Evolutionary conservation across 1,140 invertebrate species (phyloP), one percentile per base, ranked within the genome.

Genomic region (Polyergus mexicanus): DNA sequence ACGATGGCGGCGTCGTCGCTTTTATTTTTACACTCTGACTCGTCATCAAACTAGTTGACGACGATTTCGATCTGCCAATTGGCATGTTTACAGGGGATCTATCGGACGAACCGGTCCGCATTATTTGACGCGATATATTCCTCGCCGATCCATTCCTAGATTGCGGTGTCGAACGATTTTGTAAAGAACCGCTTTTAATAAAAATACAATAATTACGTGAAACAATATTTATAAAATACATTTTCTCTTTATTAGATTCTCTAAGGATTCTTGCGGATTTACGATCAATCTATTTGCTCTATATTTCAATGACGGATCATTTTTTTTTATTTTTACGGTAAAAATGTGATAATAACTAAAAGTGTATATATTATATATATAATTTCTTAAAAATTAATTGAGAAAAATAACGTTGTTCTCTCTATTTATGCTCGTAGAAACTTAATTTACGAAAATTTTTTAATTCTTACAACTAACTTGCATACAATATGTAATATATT

Each of bases 21-120:
- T 92, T 93, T 94, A 95, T 95, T 95, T 95, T 95, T 92, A 89
- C 83, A 90, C 91, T 88, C 74, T 91, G 92, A 94, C 86, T 95
- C 93, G 94, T 92, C 94, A 93, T 72, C 85, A 93, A 93, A 91
- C 91, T 91, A 84, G 91, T 84, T 87, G 94, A 93, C 85, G 93
- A 93, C 35, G 94, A 94, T 89, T 94, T 94, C 41, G 93, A 93
- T 92, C 91, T 94, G 92, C 93, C 93, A 93, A 92, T 93, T 95
- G 94, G 94, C 94, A 94, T 66, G 72, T 86, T 93, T 89, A 92
- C 94, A 92, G 91, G 86, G 56, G 93, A 93, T 25, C 89, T 77
- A 51, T 92, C 92, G 76, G 94, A 93, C 69, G 93, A 92, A 19
- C 93, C 91, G 16, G 88, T 76, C 0, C 92, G 93, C 91, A 92